Evolutionary conservation across 2,888 invertebrate species (phyloP).

Genomic region (Volucella inflata): DNA sequence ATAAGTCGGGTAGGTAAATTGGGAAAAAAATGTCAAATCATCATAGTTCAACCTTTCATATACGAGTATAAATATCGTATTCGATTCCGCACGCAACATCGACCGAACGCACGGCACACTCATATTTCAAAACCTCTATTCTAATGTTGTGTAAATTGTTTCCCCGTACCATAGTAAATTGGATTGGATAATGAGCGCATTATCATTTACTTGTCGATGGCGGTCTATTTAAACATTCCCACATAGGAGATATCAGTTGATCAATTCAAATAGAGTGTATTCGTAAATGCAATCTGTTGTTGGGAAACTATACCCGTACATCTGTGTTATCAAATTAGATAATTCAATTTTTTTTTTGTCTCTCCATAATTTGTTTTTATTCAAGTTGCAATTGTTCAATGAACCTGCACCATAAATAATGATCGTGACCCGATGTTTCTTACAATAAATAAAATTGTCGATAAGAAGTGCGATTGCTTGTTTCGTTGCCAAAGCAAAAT

Average conservation of each 20-base stretch:
- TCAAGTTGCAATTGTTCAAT: neutral
- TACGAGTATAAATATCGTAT: neutral
- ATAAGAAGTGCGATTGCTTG: conserved; percentile 1
- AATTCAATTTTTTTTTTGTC: conserved; percentile 4
- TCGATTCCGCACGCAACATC: neutral
- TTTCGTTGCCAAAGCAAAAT: neutral
- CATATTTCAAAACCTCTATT: neutral
- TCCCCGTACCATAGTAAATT: conserved; percentile 10
- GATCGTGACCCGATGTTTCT: neutral
- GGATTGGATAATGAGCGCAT: conserved; percentile 12
- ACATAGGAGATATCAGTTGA: neutral
- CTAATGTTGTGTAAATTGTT: conserved; percentile 3
- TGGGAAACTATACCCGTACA: conserved; percentile 1
- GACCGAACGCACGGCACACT: neutral
- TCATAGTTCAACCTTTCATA: neutral
- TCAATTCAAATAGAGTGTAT: neutral
- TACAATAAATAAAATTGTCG: neutral
- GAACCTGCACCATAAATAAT: neutral
- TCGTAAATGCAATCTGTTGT: conserved; percentile 1
- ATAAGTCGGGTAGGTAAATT: too few relatives aligned
- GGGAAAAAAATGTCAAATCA: conserved; percentile 12
- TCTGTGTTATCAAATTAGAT: conserved; percentile 27
- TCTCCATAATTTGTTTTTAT: conserved; percentile 9
- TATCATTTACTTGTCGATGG: conserved; percentile 19
- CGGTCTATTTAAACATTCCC: conserved; percentile 28